Evolutionary conservation across 2,888 invertebrate species (phyloP).

Genomic region (Netelia melanura): DNA sequence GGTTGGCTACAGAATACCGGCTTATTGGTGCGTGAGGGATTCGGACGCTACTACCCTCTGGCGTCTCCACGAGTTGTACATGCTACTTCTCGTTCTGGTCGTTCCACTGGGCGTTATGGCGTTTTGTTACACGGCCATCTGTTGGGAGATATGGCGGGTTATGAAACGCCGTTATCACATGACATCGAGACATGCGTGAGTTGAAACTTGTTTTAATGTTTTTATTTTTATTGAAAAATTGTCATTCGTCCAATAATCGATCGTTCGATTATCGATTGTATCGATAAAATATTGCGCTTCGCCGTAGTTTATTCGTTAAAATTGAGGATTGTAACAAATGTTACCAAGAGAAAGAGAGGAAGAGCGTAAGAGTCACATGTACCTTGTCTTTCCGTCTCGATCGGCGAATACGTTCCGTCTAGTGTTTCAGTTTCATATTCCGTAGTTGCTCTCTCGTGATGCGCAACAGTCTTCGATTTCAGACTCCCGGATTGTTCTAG

Average conservation of each 20-base stretch:
- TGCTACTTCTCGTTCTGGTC: constrained; percentile 88
- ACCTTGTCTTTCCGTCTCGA: no score
- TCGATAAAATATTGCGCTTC: no score
- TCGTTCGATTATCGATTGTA: no score
- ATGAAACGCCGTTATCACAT: constrained; percentile 87
- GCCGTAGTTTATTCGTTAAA: no score
- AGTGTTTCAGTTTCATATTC: not conserved
- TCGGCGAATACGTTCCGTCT: not conserved
- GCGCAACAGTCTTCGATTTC: not conserved
- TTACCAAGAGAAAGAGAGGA: no score
- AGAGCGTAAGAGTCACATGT: no score
- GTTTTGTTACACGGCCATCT: constrained; percentile 88
- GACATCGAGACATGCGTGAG: constrained; percentile 86
- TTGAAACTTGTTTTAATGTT: constrained; percentile 48
- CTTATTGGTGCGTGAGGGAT: constrained; percentile 88
- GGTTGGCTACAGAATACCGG: constrained; percentile 83
- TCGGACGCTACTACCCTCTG: constrained; percentile 85
- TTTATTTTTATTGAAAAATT: constrained; percentile 20
- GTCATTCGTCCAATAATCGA: no score
- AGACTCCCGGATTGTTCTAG: not conserved
- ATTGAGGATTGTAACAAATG: no score
- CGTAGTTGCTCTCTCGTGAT: not conserved
- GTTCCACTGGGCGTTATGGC: constrained; percentile 89
- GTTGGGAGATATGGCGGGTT: constrained; percentile 88
- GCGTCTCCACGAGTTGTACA: constrained; percentile 88